A percentile compares a stretch with the other conserved stretches of the same genome.
Evolutionary conservation across 2,888 invertebrate species (phyloP).

Genomic region (Spodoptera exigua): DNA sequence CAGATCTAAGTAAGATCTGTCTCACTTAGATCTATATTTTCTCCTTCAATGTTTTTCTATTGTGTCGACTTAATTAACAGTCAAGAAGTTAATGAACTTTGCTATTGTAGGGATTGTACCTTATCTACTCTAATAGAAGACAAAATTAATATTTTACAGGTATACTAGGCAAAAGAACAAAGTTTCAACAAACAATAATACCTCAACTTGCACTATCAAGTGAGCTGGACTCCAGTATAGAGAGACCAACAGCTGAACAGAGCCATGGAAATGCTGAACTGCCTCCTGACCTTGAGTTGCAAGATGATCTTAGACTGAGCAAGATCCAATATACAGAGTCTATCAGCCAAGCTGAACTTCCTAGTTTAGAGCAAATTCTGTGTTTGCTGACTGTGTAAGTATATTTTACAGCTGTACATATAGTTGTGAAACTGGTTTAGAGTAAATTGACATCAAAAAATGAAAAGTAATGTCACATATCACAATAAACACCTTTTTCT

Average conservation of each 20-base stretch:
- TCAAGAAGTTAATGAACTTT: no score
- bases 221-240: slow-evolving; percentile 78
- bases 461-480: no score
- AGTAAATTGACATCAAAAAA: no score
- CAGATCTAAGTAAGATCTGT: no score
- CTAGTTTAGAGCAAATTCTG: slow-evolving; percentile 93
- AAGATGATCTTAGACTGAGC: slow-evolving; percentile 96
- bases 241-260: slow-evolving; percentile 80
- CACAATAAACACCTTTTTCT: no score
- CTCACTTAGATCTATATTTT: no score
- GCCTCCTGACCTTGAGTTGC: slow-evolving; percentile 92
- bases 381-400: slow-evolving; percentile 93
- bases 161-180: slow-evolving; percentile 96
- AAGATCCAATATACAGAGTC: slow-evolving; percentile 92
- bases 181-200: slow-evolving; percentile 94
- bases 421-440: no score
- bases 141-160: no score
- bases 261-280: slow-evolving; percentile 86
- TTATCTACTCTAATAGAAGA: no score
- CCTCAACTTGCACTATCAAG: slow-evolving; percentile 95
- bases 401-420: slow-evolving; percentile 4
- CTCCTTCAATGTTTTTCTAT: no score
- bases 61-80: no score
- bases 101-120: no score
- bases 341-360: slow-evolving; percentile 87